These are phyloP conservation scores for Odontophorus gujanensis DNA, from an alignment of 2,113 vertebrate species.

Conservation along the genomic window DNA sequence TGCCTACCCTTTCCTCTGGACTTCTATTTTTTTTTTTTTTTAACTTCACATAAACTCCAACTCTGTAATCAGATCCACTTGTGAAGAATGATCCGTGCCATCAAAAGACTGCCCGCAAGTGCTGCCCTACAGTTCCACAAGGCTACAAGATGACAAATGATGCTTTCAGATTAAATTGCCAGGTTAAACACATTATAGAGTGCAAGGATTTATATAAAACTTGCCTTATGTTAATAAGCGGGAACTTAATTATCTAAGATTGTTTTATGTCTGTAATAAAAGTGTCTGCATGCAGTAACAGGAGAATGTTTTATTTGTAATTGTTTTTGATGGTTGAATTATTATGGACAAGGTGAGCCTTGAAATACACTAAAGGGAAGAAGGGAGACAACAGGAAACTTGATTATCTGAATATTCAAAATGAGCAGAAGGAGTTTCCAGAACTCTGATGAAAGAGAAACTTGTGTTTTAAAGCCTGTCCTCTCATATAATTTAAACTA, in stretches of 20 bases:
- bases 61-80: not conserved
- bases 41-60: not conserved
- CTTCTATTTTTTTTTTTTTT: not conserved
- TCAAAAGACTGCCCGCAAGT: not conserved
- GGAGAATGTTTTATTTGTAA: not conserved
- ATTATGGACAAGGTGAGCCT: not conserved
- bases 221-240: not conserved
- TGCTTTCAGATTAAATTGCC: not conserved
- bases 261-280: conserved; percentile 9
- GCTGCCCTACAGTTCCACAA: not conserved
- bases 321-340: not conserved
- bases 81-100: not conserved
- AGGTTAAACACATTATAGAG: not conserved
- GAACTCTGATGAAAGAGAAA: not conserved
- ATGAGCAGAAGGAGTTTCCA: not conserved
- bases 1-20: not conserved
- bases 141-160: not conserved
- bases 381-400: not conserved
- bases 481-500: not conserved
- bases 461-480: not conserved
- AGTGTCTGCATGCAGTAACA: not conserved
- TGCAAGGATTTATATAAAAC: not conserved
- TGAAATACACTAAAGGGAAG: not conserved
- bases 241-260: conserved; percentile 11
- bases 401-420: not conserved